These are phyloP conservation scores for Dreissena polymorpha DNA, from an alignment of 1,140 invertebrate species.

Conservation along the genomic window DNA sequence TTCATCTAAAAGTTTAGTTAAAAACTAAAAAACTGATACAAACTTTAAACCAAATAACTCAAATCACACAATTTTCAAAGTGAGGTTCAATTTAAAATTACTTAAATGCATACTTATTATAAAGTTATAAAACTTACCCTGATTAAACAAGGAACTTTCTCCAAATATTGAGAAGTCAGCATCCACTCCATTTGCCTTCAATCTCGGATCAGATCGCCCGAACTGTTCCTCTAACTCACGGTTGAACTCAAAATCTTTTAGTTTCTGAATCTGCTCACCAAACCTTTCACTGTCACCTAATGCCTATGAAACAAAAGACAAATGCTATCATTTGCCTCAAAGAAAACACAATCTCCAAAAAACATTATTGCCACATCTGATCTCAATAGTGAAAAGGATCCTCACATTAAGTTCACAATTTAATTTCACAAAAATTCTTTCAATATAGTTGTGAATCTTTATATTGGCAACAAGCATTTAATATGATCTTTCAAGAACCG, in stretches of 20 bases:
- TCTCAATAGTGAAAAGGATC: no score
- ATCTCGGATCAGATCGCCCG: slow-evolving; percentile 40
- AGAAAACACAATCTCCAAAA: no score
- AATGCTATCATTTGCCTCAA: background rate
- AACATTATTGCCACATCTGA: no score
- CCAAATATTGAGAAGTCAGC: slow-evolving; percentile 55
- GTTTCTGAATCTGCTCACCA: slow-evolving; percentile 72
- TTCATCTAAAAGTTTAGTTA: no score
- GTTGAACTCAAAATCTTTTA: slow-evolving; percentile 75
- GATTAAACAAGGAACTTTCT: slow-evolving; percentile 52
- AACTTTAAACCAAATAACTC: no score
- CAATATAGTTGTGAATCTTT: background rate
- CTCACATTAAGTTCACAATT: background rate
- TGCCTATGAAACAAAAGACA: slow-evolving; percentile 61
- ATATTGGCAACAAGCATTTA: no score
- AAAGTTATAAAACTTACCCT: no score
- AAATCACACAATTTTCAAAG: no score
- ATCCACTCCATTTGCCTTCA: slow-evolving; percentile 16
- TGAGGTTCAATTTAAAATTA: no score
- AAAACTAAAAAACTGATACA: no score
- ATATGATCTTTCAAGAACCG: no score
- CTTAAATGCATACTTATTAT: no score
- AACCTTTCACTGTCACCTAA: slow-evolving; percentile 75
- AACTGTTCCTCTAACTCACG: slow-evolving; percentile 68
- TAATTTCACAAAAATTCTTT: background rate